Base-by-base conservation (phyloP, 1,140 invertebrate genomes). In the Polypedilum vanderplanki region DNA sequence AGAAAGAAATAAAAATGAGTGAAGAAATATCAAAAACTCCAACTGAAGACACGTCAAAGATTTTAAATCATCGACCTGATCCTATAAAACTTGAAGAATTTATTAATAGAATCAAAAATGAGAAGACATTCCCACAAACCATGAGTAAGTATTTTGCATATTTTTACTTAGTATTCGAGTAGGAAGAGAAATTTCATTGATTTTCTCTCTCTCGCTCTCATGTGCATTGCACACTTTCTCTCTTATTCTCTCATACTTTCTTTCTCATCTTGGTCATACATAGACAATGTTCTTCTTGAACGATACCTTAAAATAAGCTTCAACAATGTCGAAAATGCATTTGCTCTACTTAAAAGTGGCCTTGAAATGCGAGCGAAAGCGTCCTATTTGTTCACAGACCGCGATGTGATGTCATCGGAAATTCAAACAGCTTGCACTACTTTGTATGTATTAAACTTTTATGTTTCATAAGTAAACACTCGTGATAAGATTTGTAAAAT, bases 281-380 rank as follows among this genome's bases (percentile, higher is more conserved):
- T n/a, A 57, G 46, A 57, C 46, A 57, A 57, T n/a, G 46, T 57
- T 57, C 12, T 57, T 4, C 46, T 57, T 15, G 46, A 57, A 15
- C 12, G 46, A 4, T 57, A 57, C 46, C 46, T 57, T 12, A 57
- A 57, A 57, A 57, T 57, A 57, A 57, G 46, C 46, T 57, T 57
- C n/a, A 57, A 57, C n/a, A 12, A 57, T 57, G 46, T 57, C 1
- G 46, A 57, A 4, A n/a, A n/a, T 57, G 46, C 46, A 57, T 57
- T 57, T 57, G 46, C 46, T 57, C n/a, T 57, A 57, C 46, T 57
- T 57, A 57, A 57, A 15, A 57, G 46, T 57, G 46, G 46, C 46
- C 46, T 57, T 57, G 46, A 57, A 57, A n/a, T 57, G 10, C 46
- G 46, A 57, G 3, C 46, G 10, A 57, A 57, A 57, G 46, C 46